These are phyloP conservation scores for Wasmannia auropunctata DNA, from an alignment of 1,140 invertebrate species.

Conservation along the genomic window DNA sequence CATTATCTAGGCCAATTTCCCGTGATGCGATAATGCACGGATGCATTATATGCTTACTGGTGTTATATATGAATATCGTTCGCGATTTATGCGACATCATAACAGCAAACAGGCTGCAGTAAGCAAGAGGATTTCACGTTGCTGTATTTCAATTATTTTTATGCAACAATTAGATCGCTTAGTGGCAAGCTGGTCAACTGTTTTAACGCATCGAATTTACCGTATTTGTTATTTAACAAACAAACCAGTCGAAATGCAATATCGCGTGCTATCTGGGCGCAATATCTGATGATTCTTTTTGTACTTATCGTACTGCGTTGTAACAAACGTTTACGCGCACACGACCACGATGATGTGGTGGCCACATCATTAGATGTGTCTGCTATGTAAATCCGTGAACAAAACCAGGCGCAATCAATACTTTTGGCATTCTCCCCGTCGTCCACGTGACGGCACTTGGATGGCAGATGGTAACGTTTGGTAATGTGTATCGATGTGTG, in stretches of 20 bases:
- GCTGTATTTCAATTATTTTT: neutral
- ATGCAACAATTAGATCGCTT: neutral
- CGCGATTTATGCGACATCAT: conserved; percentile 4
- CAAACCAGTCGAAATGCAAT: neutral
- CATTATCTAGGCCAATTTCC: conserved; percentile 35
- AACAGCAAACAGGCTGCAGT: neutral
- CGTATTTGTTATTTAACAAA: conserved; percentile 1
- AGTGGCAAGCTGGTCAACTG: neutral
- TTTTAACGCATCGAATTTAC: conserved; percentile 5
- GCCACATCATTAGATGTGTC: neutral
- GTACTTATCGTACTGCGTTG: neutral
- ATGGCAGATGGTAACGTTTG: neutral
- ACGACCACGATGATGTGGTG: too few species aligned
- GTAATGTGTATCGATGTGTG: too few species aligned
- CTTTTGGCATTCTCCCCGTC: neutral
- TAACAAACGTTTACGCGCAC: neutral
- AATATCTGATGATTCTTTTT: neutral
- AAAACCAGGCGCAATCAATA: conserved; percentile 23
- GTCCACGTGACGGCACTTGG: too few species aligned
- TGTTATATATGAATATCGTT: conserved; percentile 27
- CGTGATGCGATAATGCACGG: neutral
- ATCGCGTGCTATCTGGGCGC: neutral
- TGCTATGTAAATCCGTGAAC: conserved; percentile 18
- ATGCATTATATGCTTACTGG: neutral
- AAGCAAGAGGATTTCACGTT: neutral